Base-by-base conservation (phyloP, 2,113 vertebrate species). In the Macroglossus sobrinus region DNA sequence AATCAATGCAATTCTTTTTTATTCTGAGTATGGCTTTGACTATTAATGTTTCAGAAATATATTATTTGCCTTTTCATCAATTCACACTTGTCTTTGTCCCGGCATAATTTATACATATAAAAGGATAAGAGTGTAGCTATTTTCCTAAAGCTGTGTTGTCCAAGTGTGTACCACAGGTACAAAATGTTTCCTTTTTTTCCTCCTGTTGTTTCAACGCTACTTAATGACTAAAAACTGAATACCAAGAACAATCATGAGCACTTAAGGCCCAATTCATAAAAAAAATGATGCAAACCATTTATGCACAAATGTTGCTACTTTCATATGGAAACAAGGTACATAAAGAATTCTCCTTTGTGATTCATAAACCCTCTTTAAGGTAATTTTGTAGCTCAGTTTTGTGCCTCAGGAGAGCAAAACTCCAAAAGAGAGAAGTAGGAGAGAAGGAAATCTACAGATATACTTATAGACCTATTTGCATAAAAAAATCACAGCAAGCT, bases 171-270 rank as follows among this genome's bases (percentile, higher is more conserved):
- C 98, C 98, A 97, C 98, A 98, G 98, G 98, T 98, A 98, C 98
- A 98, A 98, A 99, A 98, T 98, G 97, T 98, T 98, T 98, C 97
- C 97, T 98, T 98, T 98, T 98, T 97, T 97, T 98, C 66, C 97
- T 98, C 98, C 98, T 99, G 98, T 99, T 99, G 98, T 99, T 99
- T 99, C 98, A 99, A 98, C 28, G 96, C 97, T 98, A 98, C 97
- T 97, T 98, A 98, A 99, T 98, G 98, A 98, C 98, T 98, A 98
- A 98, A 98, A 98, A 98, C 98, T 98, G 98, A 99, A 98, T 99
- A 98, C 98, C 95, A 96, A 96, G 98, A 97, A 98, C 98, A 98
- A 99, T 99, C 98, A 98, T 94, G 96, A 98, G 98, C 98, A 98
- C 98, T 99, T 99, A 99, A 96, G 97, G 97, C 94, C 92, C 98